A percentile compares a stretch with the other conserved stretches of the same genome.
These are phyloP conservation scores for Buceros bicornis DNA, from an alignment of 2,797 vertebrate genomes.

Conservation along the genomic window DNA sequence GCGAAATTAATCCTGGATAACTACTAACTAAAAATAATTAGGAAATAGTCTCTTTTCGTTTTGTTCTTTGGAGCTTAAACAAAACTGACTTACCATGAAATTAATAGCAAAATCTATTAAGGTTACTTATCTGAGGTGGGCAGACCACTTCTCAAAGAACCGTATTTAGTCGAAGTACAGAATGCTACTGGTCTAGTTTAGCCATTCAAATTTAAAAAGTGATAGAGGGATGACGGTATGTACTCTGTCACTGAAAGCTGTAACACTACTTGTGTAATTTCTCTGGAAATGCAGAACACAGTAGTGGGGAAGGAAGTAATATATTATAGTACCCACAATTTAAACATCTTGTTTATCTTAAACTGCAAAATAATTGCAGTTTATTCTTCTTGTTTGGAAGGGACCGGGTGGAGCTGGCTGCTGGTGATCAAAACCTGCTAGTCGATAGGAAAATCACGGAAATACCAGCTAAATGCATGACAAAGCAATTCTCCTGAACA, in stretches of 20 bases:
- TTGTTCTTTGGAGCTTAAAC: neutral
- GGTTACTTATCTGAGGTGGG: neutral
- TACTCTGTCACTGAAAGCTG: neutral
- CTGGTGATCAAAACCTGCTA: neutral
- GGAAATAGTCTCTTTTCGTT: neutral
- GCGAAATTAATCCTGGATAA: neutral
- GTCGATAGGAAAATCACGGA: neutral
- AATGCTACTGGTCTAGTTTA: neutral
- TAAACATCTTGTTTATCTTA: neutral
- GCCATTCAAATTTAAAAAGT: neutral
- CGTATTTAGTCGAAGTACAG: neutral
- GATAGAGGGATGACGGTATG: neutral
- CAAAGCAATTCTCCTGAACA: neutral
- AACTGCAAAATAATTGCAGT: neutral
- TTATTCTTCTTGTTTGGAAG: neutral
- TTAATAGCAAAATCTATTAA: neutral
- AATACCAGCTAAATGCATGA: neutral
- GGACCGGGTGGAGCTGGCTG: neutral
- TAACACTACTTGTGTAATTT: neutral
- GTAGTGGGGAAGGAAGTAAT: neutral
- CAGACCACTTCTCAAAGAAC: neutral
- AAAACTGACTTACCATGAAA: neutral
- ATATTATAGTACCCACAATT: neutral
- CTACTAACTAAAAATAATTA: neutral
- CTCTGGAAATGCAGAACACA: neutral